Conservation (phyloP, 2,113 vertebrate species). For the Odobenus rosmarus region DNA sequence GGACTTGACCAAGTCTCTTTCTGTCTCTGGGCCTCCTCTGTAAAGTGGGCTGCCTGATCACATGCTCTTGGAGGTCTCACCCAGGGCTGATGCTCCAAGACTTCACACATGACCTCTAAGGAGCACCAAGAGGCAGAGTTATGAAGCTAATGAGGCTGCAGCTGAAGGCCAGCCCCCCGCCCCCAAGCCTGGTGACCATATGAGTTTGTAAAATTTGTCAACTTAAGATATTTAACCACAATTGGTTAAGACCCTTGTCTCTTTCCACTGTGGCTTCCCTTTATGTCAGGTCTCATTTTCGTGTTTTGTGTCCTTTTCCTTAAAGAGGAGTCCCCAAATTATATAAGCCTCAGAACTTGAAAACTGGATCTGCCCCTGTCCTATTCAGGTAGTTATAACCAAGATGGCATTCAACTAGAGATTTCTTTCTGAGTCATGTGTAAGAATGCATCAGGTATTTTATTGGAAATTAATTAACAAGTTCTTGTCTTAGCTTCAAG, state of each 20-base stretch:
- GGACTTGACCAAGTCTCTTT: not conserved
- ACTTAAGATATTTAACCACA: not conserved
- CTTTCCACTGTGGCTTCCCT: not conserved
- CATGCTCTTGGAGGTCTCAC: not conserved
- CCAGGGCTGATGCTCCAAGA: not conserved
- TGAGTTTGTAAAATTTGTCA: not conserved
- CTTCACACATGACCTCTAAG: not conserved
- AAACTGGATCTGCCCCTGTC: not conserved
- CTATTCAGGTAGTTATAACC: not conserved
- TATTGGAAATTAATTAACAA: not conserved
- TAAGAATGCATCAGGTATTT: not conserved
- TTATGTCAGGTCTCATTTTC: not conserved
- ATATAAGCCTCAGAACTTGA: not conserved
- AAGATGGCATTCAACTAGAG: not conserved
- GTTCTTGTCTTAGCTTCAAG: not conserved
- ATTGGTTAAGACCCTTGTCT: not conserved
- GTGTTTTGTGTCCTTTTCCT: not conserved
- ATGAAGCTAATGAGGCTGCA: not conserved
- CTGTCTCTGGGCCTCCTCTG: not conserved
- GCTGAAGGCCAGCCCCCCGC: not conserved
- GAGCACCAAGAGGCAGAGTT: not conserved
- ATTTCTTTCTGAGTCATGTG: not conserved
- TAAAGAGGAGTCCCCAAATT: not conserved
- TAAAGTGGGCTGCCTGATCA: not conserved
- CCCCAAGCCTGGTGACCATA: not conserved